phyloP scores from a whole-genome alignment of 2,113 vertebrate species.

The Daubentonia madagascariensis region DNA sequence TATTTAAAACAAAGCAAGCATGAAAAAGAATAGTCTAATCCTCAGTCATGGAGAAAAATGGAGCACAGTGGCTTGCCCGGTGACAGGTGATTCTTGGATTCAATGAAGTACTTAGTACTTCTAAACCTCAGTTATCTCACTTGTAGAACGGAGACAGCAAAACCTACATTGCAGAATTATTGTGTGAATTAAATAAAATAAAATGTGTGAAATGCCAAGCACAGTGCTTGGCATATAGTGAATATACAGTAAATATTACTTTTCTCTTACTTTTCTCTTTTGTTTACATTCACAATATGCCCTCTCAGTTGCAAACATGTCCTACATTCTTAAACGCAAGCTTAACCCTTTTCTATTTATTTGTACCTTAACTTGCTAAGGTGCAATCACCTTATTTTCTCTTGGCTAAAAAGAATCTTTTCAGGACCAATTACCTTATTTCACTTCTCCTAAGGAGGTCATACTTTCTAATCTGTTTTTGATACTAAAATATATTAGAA shows the following conservation, averaged over 20 bases:
- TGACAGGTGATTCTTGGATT: background rate
- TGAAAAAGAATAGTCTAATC: background rate
- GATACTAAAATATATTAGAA: background rate
- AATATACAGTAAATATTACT: background rate
- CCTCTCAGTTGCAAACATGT: background rate
- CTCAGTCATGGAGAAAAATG: background rate
- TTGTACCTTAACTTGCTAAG: background rate
- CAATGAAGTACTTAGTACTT: background rate
- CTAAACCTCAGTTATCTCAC: background rate
- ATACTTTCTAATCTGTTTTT: background rate
- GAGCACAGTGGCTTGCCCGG: background rate
- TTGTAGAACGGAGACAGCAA: background rate
- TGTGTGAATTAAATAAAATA: background rate
- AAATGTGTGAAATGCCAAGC: background rate
- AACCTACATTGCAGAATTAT: background rate
- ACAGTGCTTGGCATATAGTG: background rate
- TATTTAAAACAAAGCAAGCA: background rate
- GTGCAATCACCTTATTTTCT: background rate
- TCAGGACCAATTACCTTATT: background rate
- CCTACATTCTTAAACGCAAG: background rate
- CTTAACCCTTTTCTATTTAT: background rate
- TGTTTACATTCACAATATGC: background rate
- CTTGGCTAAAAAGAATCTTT: background rate
- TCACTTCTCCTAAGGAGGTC: background rate
- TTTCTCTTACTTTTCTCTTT: background rate